These are phyloP conservation scores for Orchesella cincta DNA, from an alignment of 1,140 invertebrate species.

Conservation along the genomic window DNA sequence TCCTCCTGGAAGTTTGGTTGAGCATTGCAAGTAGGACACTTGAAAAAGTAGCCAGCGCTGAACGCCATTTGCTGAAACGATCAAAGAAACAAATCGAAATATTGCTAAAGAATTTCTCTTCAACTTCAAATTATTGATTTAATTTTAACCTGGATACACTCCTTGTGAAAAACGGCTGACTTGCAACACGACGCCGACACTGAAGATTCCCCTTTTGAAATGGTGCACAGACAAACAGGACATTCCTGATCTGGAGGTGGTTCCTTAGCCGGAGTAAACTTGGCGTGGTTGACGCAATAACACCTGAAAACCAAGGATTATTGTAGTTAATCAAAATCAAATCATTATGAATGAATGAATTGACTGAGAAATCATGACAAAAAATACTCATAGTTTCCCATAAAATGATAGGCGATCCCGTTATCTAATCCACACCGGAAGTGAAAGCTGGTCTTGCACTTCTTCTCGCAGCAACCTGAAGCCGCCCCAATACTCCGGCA, in stretches of 20 bases:
- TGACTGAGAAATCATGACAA: slow-evolving; percentile 32
- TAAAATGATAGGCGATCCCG: slow-evolving; percentile 65
- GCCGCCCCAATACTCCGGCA: slow-evolving; percentile 66
- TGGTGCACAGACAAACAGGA: neutral
- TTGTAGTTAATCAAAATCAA: neutral
- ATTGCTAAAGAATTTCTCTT: neutral
- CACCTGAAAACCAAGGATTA: neutral
- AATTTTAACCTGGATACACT: slow-evolving; percentile 33
- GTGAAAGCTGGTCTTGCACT: slow-evolving; percentile 65
- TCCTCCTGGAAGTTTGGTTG: neutral
- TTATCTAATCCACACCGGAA: slow-evolving; percentile 64
- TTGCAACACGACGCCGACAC: neutral
- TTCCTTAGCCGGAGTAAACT: neutral
- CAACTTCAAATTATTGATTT: slow-evolving; percentile 17
- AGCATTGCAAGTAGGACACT: neutral
- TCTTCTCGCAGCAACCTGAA: slow-evolving; percentile 63
- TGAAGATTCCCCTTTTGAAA: neutral
- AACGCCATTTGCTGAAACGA: neutral
- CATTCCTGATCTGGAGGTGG: neutral
- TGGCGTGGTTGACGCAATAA: neutral
- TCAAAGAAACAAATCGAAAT: neutral
- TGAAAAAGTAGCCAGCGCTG: neutral
- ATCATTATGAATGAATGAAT: neutral
- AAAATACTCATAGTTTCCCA: slow-evolving; percentile 65
- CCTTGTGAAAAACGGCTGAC: slow-evolving; percentile 32